Evolutionary conservation across 1,140 invertebrate genomes (phyloP).

Genomic region (Diorhabda elongata): DNA sequence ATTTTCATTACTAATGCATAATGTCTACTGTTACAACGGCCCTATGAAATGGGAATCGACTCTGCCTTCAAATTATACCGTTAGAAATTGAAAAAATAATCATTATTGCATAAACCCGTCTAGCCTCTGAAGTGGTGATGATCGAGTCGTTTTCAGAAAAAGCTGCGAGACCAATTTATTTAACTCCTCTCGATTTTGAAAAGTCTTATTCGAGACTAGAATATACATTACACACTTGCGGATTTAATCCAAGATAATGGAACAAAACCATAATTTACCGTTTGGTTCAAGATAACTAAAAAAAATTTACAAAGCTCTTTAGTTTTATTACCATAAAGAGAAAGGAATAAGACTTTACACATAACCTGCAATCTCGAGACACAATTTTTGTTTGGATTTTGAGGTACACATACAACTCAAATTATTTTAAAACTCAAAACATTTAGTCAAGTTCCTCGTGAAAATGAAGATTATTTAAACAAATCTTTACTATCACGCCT

Average conservation of each 20-base stretch:
- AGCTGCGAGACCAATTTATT: conserved; percentile 12
- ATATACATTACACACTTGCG: conserved; percentile 18
- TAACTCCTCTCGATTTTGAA: not conserved
- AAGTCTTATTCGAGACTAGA: conserved; percentile 14
- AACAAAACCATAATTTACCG: not conserved
- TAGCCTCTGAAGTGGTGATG: not conserved
- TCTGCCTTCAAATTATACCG: not conserved
- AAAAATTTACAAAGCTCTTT: not conserved
- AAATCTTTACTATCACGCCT: too few relatives aligned
- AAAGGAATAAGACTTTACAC: too few relatives aligned
- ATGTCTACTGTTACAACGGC: not conserved
- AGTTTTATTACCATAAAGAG: too few relatives aligned
- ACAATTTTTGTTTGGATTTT: too few relatives aligned
- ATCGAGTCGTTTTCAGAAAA: not conserved
- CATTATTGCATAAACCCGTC: conserved; percentile 1
- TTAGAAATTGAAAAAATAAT: conserved; percentile 3
- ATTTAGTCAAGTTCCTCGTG: too few relatives aligned
- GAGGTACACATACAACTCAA: too few relatives aligned
- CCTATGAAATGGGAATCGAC: not conserved
- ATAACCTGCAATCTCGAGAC: too few relatives aligned
- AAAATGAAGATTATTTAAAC: too few relatives aligned
- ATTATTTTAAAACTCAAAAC: too few relatives aligned
- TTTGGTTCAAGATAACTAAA: not conserved
- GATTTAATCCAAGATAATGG: conserved; percentile 7
- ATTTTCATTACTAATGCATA: too few relatives aligned